Evolutionary conservation across 1,140 invertebrate genomes (phyloP), one percentile per base, ranked within the genome.

Genomic region (Heliconius himera): DNA sequence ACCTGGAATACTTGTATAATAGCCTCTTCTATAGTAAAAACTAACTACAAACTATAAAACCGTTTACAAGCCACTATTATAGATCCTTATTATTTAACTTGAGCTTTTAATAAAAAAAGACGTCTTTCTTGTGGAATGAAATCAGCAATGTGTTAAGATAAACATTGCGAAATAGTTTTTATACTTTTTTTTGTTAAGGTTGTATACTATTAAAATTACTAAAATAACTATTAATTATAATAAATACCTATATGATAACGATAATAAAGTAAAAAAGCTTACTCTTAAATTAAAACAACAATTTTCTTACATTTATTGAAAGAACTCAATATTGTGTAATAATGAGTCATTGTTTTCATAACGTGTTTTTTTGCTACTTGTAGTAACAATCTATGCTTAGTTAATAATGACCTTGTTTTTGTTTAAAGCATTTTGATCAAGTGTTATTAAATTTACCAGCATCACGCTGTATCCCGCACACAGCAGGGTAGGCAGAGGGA

Each of bases 151-250:
- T 66, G 60, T 66, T 29, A 29, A 66, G 60, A 29, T 29, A 29
- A 66, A 22, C 11, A 29, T 66, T 66, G 60, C 60, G 60, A 66
- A 66, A 29, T 66, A 26, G 60, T 29, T 66, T 66, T 66, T 66
- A 66, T 66, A 66, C 54, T 22, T 56, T 56, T n/a, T 54, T 56
- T 56, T 56, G 9, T 56, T 56, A 56, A 8, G 8, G 6, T 56
- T 56, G n/a, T 56, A 56, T 22, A 9, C 6, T 22, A 9, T 11
- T 22, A 22, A 22, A 56, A 56, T 3, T 56, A 3, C 9, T n/a
- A 11, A 9, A 56, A 22, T 22, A 3, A 56, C 2, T 8, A 22
- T 22, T 3, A 3, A n/a, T 22, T 56, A 2, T 56, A 11, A 22
- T 56, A n/a, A n/a, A 8, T 22, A 26, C 26, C 26, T 26, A 22